A percentile compares a stretch with the other conserved stretches of the same genome.
These are phyloP conservation scores for Sphenopsis melanotis DNA, from an alignment of 2,797 vertebrate genomes.

Conservation along the genomic window DNA sequence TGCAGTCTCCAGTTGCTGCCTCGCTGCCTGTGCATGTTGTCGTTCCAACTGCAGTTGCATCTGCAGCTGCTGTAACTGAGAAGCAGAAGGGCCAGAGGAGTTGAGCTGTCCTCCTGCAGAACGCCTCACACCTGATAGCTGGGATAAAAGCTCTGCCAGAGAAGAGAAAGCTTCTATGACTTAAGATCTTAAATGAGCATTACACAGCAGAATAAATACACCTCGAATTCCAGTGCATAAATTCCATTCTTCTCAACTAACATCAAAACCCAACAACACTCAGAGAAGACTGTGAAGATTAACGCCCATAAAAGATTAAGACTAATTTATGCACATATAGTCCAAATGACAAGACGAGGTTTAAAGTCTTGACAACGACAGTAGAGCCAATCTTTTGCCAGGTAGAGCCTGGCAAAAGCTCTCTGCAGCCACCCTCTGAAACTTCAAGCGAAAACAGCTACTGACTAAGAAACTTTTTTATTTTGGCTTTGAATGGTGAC, in stretches of 20 bases:
- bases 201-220: background rate
- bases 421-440: background rate
- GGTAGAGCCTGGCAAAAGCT: background rate
- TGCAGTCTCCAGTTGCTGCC: constrained; percentile 93
- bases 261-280: background rate
- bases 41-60: constrained; percentile 98
- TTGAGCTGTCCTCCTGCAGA: constrained; percentile 96
- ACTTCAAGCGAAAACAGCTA: background rate
- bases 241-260: background rate
- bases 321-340: background rate
- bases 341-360: background rate
- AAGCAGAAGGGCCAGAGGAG: constrained; percentile 95
- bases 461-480: background rate
- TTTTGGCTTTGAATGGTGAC: background rate
- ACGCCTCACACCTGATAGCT: constrained; percentile 95
- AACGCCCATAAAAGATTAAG: background rate
- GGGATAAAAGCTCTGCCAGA: constrained; percentile 92
- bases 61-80: constrained; percentile 97
- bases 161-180: background rate
- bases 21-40: constrained; percentile 94
- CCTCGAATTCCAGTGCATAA: background rate
- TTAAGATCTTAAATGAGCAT: background rate
- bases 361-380: background rate
- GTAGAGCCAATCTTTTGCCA: background rate
- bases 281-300: background rate